Conservation (phyloP, 2,113 vertebrate species). For the Psilopogon haemacephalus region DNA sequence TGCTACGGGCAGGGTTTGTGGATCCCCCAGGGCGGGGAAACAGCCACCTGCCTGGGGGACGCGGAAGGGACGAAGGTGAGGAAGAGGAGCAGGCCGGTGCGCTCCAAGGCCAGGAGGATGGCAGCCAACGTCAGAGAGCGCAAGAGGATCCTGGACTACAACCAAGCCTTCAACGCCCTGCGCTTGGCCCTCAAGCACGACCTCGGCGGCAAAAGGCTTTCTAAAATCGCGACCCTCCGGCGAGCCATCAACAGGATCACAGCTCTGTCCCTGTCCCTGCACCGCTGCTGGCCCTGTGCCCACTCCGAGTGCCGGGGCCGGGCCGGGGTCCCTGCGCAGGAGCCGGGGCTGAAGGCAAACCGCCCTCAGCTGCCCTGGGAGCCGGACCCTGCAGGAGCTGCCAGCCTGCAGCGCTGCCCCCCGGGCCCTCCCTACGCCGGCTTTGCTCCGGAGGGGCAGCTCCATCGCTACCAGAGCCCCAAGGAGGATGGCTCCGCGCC, state of each 20-base stretch:
- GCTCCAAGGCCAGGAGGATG: constrained; percentile 91
- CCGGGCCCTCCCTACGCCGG: not conserved
- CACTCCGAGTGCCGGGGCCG: constrained; percentile 80
- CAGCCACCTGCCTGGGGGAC: constrained; percentile 36
- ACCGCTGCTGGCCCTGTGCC: constrained; percentile 69
- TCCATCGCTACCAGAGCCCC: constrained; percentile 3
- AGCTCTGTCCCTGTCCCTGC: constrained; percentile 86
- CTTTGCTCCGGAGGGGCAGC: constrained; percentile 13
- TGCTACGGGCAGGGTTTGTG: not conserved
- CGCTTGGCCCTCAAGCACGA: constrained; percentile 88
- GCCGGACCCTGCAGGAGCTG: not conserved
- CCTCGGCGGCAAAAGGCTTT: constrained; percentile 90
- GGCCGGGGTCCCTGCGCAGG: not conserved
- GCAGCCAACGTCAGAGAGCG: constrained; percentile 94
- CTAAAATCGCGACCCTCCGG: constrained; percentile 94
- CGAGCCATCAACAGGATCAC: constrained; percentile 92
- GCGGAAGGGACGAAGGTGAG: constrained; percentile 62
- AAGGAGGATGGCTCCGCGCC: not conserved
- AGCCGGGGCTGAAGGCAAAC: not conserved
- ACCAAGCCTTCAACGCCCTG: constrained; percentile 94
- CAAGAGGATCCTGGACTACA: constrained; percentile 97
- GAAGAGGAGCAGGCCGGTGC: constrained; percentile 82
- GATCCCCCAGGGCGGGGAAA: constrained; percentile 54
- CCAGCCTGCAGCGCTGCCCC: not conserved
- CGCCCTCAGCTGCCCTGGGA: not conserved